phyloP scores from a whole-genome alignment of 2,888 invertebrate genomes.

The Mythimna loreyi region DNA sequence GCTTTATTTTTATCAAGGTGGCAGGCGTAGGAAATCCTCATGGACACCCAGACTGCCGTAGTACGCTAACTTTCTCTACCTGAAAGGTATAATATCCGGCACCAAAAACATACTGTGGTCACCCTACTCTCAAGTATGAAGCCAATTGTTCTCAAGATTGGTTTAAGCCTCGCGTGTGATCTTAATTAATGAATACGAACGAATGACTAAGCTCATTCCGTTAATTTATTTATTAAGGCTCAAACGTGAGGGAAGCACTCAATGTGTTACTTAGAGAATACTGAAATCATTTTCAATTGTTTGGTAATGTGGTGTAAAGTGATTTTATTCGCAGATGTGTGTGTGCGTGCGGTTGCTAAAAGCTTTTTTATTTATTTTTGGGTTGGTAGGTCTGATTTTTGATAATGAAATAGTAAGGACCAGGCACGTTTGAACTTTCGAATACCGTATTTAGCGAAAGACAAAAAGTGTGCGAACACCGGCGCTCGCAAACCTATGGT shows the following conservation, averaged over 20 bases:
- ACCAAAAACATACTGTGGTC: conserved; percentile 54
- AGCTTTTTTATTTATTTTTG: conserved; percentile 4
- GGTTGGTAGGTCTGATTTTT: conserved; percentile 19
- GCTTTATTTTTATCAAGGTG: too few relatives aligned
- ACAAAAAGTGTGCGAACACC: too few relatives aligned
- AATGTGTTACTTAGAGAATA: conserved; percentile 58
- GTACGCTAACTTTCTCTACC: too few relatives aligned
- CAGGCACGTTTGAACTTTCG: too few relatives aligned
- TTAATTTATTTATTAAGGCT: conserved; percentile 86
- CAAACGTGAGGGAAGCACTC: conserved; percentile 57
- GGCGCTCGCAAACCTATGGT: too few relatives aligned
- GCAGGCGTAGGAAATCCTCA: too few relatives aligned
- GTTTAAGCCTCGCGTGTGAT: conserved; percentile 89
- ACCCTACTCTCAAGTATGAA: conserved; percentile 77
- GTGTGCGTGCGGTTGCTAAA: not conserved
- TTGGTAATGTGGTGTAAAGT: conserved; percentile 38
- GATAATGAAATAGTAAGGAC: conserved; percentile 8
- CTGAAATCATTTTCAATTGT: conserved; percentile 62
- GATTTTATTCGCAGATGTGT: conserved; percentile 33
- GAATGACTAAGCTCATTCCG: conserved; percentile 89
- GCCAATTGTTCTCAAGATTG: conserved; percentile 90
- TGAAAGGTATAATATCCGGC: not conserved
- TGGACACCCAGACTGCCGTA: too few relatives aligned
- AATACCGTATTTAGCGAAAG: too few relatives aligned
- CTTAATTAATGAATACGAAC: conserved; percentile 90